Evolutionary conservation across 2,888 invertebrate species (phyloP), one percentile per base, ranked within the genome.

Genomic region (Oeneis ivallda): DNA sequence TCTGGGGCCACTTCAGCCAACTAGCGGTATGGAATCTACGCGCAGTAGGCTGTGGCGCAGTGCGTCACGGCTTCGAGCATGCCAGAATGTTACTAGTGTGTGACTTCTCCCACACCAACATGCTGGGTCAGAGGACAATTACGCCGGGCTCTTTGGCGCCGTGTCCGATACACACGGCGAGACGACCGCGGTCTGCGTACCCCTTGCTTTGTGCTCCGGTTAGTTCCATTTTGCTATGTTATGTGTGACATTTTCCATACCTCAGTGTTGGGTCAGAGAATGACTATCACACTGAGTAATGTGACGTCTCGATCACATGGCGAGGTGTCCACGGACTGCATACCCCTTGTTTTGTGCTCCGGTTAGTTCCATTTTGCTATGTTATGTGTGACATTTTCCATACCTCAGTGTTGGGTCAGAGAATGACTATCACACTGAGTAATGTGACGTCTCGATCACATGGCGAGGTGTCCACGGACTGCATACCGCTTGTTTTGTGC

Each of bases 61-160:
- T 84, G 0, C 77, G 81, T 0, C 87, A 89, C 68, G 87, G 89
- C 0, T 66, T 70, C 0, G 68, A 69, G 0, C 76, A 79, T 9
- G 79, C 83, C 0, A 79, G 83, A 0, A 72, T 91, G 8, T 75
- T 92, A 50, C 75, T 92, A 0, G 90, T 91, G 32, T 92, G 91
- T 47, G 91, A 92, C 76, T 92, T 87, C 81, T 91, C 91, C 0
- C 91, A 92, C 76, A 92, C 90, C 9, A 91, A 92, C 73, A 91
- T 92, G 91, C 75, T 92, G 65, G 91, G 91, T 0, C 87, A 90
- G 72, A 75, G 78, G 62, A 91, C 91, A 0, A 57, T 90, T 1
- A 74, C 73, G 0, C 77, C 85, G 0, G 91, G 91, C 0, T 70
- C 79, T 0, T 1, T 79, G 43, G 78, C 77, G 0, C 74, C 78